These are phyloP conservation scores for Bungarus multicinctus DNA, from an alignment of 2,113 vertebrate genomes.

Conservation along the genomic window DNA sequence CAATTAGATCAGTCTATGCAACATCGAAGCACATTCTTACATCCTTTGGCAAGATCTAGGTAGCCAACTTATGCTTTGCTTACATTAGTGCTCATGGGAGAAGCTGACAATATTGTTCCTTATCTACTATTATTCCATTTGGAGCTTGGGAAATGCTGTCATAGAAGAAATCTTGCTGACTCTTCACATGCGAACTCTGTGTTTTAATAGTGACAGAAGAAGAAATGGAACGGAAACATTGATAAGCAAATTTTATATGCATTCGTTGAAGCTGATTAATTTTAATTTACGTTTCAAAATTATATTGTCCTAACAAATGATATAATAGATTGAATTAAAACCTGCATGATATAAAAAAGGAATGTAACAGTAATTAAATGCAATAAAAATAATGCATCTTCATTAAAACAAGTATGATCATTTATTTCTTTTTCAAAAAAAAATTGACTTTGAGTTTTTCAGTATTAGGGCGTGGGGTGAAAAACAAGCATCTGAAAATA, in stretches of 20 bases:
- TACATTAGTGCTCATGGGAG: background rate
- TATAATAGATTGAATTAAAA: background rate
- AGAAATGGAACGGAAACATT: background rate
- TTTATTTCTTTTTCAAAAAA: background rate
- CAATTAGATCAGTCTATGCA: background rate
- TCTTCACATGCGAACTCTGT: background rate
- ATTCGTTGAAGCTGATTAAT: background rate
- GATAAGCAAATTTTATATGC: background rate
- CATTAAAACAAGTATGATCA: background rate
- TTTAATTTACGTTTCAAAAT: background rate
- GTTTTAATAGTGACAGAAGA: background rate
- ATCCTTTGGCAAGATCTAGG: background rate
- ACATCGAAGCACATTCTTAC: background rate
- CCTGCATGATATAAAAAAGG: background rate
- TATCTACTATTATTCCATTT: background rate
- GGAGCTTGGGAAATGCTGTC: background rate
- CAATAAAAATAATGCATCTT: background rate
- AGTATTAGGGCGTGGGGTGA: background rate
- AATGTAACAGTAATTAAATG: background rate
- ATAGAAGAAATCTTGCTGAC: background rate
- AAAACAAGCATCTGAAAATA: background rate
- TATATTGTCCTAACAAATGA: background rate
- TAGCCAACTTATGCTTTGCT: background rate
- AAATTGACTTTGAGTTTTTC: background rate
- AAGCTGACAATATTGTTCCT: background rate